Conservation (phyloP, 2,797 vertebrate genomes). For the Thaleichthys pacificus region DNA sequence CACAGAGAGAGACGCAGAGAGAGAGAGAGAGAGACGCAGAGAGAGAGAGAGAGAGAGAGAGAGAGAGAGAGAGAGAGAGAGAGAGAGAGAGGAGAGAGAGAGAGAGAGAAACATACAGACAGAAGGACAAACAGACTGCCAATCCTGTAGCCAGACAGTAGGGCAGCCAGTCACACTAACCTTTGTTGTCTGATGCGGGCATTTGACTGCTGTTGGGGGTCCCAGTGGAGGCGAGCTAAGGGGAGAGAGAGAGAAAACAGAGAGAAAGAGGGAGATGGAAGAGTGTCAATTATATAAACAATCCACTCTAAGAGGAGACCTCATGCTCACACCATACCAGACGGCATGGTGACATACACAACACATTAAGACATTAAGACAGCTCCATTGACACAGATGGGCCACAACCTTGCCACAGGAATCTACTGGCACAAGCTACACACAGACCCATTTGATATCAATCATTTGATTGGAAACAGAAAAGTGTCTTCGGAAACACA, state of each 20-base stretch:
- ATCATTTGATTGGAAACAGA: too few species aligned
- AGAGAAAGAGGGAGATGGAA: neutral
- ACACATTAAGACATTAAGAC: neutral
- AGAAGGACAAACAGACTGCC: neutral
- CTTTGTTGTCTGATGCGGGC: constrained; percentile 76
- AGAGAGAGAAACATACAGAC: too few species aligned
- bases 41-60: neutral
- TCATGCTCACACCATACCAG: neutral
- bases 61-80: constrained; percentile 9
- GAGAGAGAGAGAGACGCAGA: neutral
- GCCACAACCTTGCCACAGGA: too few species aligned
- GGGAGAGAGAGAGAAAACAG: neutral
- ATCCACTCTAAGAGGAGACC: neutral
- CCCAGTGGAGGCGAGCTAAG: constrained; percentile 75
- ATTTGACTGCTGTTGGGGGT: constrained; percentile 76
- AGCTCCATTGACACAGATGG: too few species aligned
- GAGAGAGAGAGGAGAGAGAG: constrained; percentile 5
- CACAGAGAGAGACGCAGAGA: neutral
- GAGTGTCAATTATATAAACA: neutral
- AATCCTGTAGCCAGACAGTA: too few species aligned
- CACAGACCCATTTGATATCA: too few species aligned
- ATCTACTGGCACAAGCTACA: too few species aligned
- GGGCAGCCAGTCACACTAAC: constrained; percentile 43
- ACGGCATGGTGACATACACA: neutral
- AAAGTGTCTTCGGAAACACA: too few species aligned